These are phyloP conservation scores for Danaus chrysippus DNA, from an alignment of 2,888 invertebrate species.

Conservation along the genomic window DNA sequence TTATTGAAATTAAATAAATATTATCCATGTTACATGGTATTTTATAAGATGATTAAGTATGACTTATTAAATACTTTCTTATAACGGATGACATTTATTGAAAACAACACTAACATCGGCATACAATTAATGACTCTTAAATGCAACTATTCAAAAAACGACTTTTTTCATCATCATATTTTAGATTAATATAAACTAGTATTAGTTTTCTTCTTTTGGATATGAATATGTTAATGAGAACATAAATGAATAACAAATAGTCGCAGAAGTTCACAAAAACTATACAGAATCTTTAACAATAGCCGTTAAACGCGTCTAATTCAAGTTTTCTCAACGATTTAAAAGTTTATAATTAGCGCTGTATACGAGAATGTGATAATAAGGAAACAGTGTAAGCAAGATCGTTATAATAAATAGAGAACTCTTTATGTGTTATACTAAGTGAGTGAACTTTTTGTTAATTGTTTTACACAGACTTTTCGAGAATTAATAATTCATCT, in stretches of 20 bases:
- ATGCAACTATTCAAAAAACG: no score
- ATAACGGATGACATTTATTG: no score
- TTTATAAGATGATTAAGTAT: no score
- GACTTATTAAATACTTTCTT: no score
- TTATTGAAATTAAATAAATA: no score
- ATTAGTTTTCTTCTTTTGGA: neutral
- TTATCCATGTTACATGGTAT: no score
- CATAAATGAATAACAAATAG: neutral
- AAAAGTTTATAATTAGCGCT: constrained; percentile 71
- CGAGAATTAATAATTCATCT: constrained; percentile 24
- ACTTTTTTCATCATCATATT: no score
- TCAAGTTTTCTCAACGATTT: constrained; percentile 58
- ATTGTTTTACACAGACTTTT: constrained; percentile 63
- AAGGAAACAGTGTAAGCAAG: constrained; percentile 73
- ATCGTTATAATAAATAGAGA: constrained; percentile 68
- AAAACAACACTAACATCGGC: no score
- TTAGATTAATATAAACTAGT: no score
- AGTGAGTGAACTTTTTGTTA: constrained; percentile 62
- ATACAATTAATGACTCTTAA: no score
- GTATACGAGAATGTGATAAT: constrained; percentile 72
- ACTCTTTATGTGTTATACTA: constrained; percentile 71
- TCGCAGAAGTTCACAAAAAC: constrained; percentile 5
- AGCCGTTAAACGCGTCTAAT: constrained; percentile 59
- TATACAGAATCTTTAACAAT: constrained; percentile 56
- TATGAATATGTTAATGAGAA: neutral